Evolutionary conservation across 1,140 invertebrate species (phyloP), one percentile per base, ranked within the genome.

Genomic region (Drosophila navojoa): DNA sequence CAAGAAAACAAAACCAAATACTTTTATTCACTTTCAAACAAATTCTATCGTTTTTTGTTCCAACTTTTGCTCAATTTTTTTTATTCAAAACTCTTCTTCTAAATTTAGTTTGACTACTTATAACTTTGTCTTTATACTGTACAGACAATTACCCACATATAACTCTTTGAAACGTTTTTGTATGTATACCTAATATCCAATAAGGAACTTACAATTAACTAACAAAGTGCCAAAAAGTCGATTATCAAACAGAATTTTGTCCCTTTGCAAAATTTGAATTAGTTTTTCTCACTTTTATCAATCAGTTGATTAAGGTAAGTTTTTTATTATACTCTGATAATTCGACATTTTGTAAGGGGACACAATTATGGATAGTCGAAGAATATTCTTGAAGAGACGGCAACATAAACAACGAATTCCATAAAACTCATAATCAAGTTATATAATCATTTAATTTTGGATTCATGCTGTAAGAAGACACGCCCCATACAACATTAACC

Each of bases 161-260:
- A 76, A 47, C 68, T 53, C 60, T 70, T 76, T 75, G 45, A 81
- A 81, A 86, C 68, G 81, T 87, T 86, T 86, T 86, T 87, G 82
- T 81, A 87, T 86, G 73, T 85, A 68, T 72, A 58, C 35, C 70
- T 70, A 50, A 42, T 44, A 47, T 62, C 15, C 47, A 80, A 57
- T 70, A 15, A 9, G 32, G 27, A 29, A 29, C 5, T 29, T 29
- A 29, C 2, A 32, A 9, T 10, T 32, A 32, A 32, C 32, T 7
- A 32, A 32, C 32, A 32, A 32, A 32, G 7, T 40, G 57, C 38
- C 32, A 9, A 15, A 35, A 0, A 35, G 27, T n/a, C 22, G 22
- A 25, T 16, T n/a, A 58, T 49, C 7, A 19, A 27, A 47, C 58
- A 61, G 58, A 87, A 87, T 87, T 87, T 61, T 86, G 82, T 81